A percentile compares a stretch with the other conserved stretches of the same genome.
phyloP scores from a whole-genome alignment of 2,888 invertebrate species.

The Bombylius discolor region DNA sequence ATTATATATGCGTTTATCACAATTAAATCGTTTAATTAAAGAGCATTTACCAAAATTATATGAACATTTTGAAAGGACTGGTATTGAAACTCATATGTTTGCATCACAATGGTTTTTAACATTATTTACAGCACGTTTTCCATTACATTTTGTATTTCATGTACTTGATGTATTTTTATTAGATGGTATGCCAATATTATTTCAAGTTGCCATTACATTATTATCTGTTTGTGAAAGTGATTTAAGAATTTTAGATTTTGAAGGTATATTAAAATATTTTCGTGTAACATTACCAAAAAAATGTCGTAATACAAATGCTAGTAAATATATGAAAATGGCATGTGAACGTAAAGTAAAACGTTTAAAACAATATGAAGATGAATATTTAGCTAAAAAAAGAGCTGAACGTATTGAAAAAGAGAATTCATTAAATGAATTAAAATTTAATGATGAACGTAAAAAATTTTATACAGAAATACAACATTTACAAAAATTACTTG shows the following conservation, averaged over 20 bases:
- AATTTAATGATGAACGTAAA: conserved; percentile 37
- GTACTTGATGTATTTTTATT: conserved; percentile 92
- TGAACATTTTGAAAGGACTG: conserved; percentile 66
- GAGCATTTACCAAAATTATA: conserved; percentile 72
- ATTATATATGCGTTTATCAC: conserved; percentile 86
- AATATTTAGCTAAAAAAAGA: conserved; percentile 66
- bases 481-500: conserved; percentile 62
- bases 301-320: conserved; percentile 79
- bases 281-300: conserved; percentile 93
- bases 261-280: conserved; percentile 95
- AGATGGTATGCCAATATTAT: conserved; percentile 88
- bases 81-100: conserved; percentile 96
- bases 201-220: conserved; percentile 90
- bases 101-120: conserved; percentile 99
- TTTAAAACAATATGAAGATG: conserved; percentile 87
- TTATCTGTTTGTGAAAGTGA: conserved; percentile 86
- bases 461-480: conserved; percentile 36
- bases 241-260: conserved; percentile 85
- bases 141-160: conserved; percentile 89
- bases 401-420: conserved; percentile 48
- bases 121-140: conserved; percentile 97
- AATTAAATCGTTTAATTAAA: conserved; percentile 77
- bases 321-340: conserved; percentile 78
- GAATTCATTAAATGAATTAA: conserved; percentile 57
- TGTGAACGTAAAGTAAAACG: conserved; percentile 87